phyloP scores from a whole-genome alignment of 1,140 invertebrate genomes.

The Chironomus tepperi region DNA sequence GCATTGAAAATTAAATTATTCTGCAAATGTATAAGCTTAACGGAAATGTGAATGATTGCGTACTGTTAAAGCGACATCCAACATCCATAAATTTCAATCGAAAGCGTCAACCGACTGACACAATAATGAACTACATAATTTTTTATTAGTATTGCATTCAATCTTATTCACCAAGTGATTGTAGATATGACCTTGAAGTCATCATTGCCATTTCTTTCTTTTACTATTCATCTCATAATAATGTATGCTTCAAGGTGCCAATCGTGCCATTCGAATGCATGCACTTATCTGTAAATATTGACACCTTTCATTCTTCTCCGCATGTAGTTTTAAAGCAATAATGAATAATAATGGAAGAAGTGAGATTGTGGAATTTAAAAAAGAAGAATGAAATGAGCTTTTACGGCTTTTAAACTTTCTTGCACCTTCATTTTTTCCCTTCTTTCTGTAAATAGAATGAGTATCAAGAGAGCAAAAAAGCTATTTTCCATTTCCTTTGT shows the following conservation, averaged over 20 bases:
- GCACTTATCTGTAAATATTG: neutral
- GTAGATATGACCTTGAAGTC: neutral
- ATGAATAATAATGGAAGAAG: neutral
- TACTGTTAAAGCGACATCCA: no score
- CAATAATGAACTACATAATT: no score
- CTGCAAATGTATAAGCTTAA: no score
- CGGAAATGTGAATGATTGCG: no score
- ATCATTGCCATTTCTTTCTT: neutral
- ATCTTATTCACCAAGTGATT: no score
- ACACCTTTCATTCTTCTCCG: neutral
- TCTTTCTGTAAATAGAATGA: no score
- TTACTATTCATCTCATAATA: neutral
- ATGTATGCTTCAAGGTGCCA: neutral
- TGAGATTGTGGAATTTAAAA: neutral
- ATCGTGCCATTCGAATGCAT: neutral
- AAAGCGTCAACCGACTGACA: no score
- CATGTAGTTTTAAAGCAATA: neutral
- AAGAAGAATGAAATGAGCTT: neutral
- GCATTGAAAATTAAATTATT: no score
- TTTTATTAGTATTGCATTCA: no score
- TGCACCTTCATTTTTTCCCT: neutral
- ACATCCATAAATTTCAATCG: no score
- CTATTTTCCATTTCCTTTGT: no score
- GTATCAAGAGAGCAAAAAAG: no score
- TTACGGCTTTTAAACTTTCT: neutral